Evolutionary conservation across 2,888 invertebrate genomes (phyloP).

Genomic region (Hirtodrosophila trivittata): DNA sequence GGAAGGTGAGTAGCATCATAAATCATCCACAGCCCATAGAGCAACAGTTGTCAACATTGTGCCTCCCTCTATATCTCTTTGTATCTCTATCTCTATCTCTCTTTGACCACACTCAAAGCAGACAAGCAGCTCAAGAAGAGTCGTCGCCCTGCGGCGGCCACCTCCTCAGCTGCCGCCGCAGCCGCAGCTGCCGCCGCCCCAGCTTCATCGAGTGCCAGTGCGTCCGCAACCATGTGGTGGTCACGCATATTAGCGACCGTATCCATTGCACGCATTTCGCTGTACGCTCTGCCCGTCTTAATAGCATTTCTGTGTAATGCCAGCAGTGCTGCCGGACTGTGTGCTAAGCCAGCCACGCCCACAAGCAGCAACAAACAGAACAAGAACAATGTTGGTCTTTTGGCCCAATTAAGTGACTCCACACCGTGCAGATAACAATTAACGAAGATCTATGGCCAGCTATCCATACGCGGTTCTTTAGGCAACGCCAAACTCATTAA

Average conservation of each 20-base stretch:
- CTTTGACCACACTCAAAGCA: constrained; percentile 20
- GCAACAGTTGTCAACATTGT: constrained; percentile 58
- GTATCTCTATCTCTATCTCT: background rate
- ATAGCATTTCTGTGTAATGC: constrained; percentile 77
- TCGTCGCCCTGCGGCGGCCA: constrained; percentile 72
- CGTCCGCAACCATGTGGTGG: constrained; percentile 51
- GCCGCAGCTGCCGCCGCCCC: constrained; percentile 44
- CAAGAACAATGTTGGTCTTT: constrained; percentile 43
- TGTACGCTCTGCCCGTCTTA: constrained; percentile 74
- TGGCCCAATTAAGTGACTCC: constrained; percentile 65
- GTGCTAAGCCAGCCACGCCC: constrained; percentile 28
- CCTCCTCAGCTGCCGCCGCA: constrained; percentile 61
- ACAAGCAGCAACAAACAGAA: constrained; percentile 3
- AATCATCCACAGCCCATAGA: constrained; percentile 51
- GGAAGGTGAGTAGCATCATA: constrained; percentile 78
- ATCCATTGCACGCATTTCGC: constrained; percentile 76
- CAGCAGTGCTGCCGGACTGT: constrained; percentile 10
- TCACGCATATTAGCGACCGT: constrained; percentile 69
- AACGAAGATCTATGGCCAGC: constrained; percentile 62
- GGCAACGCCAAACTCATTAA: constrained; percentile 39
- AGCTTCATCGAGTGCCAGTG: constrained; percentile 38
- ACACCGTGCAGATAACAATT: constrained; percentile 76
- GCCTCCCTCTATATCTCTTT: background rate
- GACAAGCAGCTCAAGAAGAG: constrained; percentile 78
- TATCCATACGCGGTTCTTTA: background rate